Base-by-base conservation (phyloP, 2,888 invertebrate genomes). In the Drosophila parthenogenetica region DNA sequence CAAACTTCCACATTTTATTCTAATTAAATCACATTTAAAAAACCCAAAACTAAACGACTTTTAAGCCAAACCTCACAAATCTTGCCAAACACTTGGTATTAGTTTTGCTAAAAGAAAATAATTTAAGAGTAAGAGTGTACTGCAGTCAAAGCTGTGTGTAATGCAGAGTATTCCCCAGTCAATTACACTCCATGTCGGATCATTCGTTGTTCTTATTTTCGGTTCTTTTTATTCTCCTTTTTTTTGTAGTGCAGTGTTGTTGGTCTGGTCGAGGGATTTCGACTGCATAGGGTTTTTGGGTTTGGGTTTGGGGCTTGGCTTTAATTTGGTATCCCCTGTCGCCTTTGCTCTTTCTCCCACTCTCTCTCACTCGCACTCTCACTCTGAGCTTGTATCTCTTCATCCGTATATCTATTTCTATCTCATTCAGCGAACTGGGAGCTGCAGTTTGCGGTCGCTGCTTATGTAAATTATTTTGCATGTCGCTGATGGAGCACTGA, bases 381-480 rank as follows among this genome's bases (percentile, higher is more conserved):
- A 3, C 22, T 5, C 32, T 19, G 7, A 19, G 5, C 4, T 29
- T 19, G 19, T 10, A 1, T 19, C 13, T 40, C 60, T 42, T 16
- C 29, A 39, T 40, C 43, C 25, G 46, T 17, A 22, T 37, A 17
- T 48, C 39, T 32, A 53, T 61, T 10, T 16, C 55, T 22, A 25
- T 59, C 55, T 50, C n/a, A 48, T 49, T 49, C 64, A 48, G n/a
- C 40, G 58, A 50, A 16, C 25, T 53, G 35, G 53, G 49, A 61
- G 82, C 65, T 88, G 89, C 88, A 86, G 81, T 71, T 79, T 82
- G 88, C 53, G 86, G 81, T 71, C 62, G 84, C 87, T 89, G 89
- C 84, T 84, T 88, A 84, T 84, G 89, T 86, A 84, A 84, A 84
- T 84, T 88, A 84, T 84, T 88, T 83, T 71, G 73, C 80, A 69